Percentiles rank a stretch among this genome's conserved stretches.
phyloP scores from a whole-genome alignment of 1,140 invertebrate species.

The Geopemphigus sp. region DNA sequence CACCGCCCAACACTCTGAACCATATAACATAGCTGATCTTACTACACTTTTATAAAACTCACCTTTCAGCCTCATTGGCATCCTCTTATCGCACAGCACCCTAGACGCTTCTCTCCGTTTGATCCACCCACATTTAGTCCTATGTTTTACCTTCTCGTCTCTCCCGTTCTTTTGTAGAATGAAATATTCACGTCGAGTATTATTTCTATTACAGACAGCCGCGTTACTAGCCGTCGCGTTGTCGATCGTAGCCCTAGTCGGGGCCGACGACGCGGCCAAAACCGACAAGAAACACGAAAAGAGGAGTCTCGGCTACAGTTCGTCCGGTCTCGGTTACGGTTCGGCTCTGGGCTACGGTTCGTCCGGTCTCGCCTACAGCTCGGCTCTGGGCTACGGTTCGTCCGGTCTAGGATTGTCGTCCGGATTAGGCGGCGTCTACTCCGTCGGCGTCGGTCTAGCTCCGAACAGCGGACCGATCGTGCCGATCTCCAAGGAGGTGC shows the following conservation, averaged over 20 bases:
- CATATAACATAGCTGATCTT: too few relatives aligned
- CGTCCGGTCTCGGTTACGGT: background rate
- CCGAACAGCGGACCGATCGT: background rate
- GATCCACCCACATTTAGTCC: too few relatives aligned
- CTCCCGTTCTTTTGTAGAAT: too few relatives aligned
- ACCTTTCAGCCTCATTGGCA: too few relatives aligned
- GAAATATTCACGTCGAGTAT: too few relatives aligned
- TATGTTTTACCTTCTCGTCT: too few relatives aligned
- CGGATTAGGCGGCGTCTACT: background rate
- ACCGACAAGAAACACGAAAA: background rate
- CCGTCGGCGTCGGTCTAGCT: background rate
- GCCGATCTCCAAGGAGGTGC: conserved; percentile 37
- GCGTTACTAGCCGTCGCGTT: background rate
- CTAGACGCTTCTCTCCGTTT: too few relatives aligned
- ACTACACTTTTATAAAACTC: too few relatives aligned
- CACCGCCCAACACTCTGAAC: too few relatives aligned
- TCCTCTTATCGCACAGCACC: too few relatives aligned
- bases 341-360: background rate
- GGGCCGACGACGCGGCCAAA: background rate
- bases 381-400: background rate
- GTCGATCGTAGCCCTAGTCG: conserved; percentile 19
- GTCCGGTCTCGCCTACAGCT: background rate
- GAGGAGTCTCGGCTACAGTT: background rate
- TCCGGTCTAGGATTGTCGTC: background rate
- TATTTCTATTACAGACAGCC: background rate